Evolutionary conservation across 2,113 vertebrate genomes (phyloP).

Genomic region (Poeciliopsis occidentalis): DNA sequence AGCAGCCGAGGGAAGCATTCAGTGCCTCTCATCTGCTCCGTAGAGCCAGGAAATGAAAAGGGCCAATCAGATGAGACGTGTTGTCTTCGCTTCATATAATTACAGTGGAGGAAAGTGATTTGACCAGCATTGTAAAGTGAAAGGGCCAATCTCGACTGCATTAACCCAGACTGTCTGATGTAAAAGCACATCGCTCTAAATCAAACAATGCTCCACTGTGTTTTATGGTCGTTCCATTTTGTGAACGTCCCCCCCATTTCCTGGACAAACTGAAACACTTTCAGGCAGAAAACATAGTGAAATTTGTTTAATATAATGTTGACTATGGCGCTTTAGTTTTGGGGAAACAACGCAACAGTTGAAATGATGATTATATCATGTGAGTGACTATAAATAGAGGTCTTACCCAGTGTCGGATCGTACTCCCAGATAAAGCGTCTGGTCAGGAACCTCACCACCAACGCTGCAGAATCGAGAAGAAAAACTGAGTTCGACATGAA

Average conservation of each 20-base stretch:
- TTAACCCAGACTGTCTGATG: neutral
- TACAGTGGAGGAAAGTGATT: constrained; percentile 6
- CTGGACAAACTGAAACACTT: too few relatives aligned
- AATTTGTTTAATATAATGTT: too few relatives aligned
- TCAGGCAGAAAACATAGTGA: too few relatives aligned
- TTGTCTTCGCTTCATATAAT: constrained; percentile 25
- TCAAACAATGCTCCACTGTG: neutral
- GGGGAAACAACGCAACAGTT: too few relatives aligned
- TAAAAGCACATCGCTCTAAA: neutral
- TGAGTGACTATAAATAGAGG: neutral
- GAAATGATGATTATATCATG: too few relatives aligned
- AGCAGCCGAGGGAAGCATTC: neutral
- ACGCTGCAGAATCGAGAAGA: constrained; percentile 75
- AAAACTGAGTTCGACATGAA: neutral
- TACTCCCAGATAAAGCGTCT: constrained; percentile 99
- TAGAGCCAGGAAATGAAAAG: constrained; percentile 42
- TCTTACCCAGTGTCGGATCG: constrained; percentile 94
- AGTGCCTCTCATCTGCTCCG: neutral
- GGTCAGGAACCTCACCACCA: constrained; percentile 97
- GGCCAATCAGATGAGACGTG: constrained; percentile 2
- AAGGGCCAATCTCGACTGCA: neutral
- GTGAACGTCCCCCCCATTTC: neutral
- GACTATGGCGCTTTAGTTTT: too few relatives aligned
- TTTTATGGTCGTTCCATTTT: neutral
- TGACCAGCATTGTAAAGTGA: neutral